Evolutionary conservation across 2,797 vertebrate genomes (phyloP).

Genomic region (Enteromius radiatus): DNA sequence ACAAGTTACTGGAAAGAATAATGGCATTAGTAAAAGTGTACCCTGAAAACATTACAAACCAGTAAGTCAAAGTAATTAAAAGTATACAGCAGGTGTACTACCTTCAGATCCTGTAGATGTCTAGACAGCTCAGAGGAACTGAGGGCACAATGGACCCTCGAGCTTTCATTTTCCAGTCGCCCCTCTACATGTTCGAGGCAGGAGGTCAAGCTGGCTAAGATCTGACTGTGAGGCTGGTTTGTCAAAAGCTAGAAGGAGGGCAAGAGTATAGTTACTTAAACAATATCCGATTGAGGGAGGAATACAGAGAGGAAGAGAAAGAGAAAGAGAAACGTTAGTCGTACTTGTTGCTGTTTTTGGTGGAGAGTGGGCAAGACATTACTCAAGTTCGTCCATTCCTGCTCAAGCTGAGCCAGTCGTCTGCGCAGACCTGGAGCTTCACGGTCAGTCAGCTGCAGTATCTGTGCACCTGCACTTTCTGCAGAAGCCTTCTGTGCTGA

Average conservation of each 20-base stretch:
- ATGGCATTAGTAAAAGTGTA: not conserved
- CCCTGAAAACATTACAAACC: not conserved
- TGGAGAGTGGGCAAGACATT: slow-evolving; percentile 79
- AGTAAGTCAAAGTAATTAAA: not conserved
- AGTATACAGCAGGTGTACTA: slow-evolving; percentile 57
- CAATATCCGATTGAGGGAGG: slow-evolving; percentile 27
- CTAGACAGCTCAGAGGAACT: slow-evolving; percentile 70
- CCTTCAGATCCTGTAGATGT: slow-evolving; percentile 81
- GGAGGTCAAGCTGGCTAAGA: slow-evolving; percentile 80
- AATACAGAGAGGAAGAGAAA: not conserved
- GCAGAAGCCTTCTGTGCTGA: slow-evolving; percentile 79
- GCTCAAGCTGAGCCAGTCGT: slow-evolving; percentile 80
- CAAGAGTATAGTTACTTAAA: not conserved
- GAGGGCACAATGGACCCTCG: slow-evolving; percentile 55
- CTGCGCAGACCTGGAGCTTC: slow-evolving; percentile 78
- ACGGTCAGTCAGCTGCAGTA: slow-evolving; percentile 81
- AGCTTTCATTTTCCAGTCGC: slow-evolving; percentile 62
- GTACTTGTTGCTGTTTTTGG: slow-evolving; percentile 86
- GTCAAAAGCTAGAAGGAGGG: slow-evolving; percentile 73
- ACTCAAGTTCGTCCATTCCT: slow-evolving; percentile 81
- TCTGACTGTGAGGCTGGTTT: slow-evolving; percentile 76
- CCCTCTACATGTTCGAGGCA: slow-evolving; percentile 79
- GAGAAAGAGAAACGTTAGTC: not conserved
- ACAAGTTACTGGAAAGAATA: too few species aligned
- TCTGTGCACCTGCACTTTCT: slow-evolving; percentile 75